Evolutionary conservation across 1,140 invertebrate genomes (phyloP), one percentile per base, ranked within the genome.

Genomic region (Acromyrmex echinatior): DNA sequence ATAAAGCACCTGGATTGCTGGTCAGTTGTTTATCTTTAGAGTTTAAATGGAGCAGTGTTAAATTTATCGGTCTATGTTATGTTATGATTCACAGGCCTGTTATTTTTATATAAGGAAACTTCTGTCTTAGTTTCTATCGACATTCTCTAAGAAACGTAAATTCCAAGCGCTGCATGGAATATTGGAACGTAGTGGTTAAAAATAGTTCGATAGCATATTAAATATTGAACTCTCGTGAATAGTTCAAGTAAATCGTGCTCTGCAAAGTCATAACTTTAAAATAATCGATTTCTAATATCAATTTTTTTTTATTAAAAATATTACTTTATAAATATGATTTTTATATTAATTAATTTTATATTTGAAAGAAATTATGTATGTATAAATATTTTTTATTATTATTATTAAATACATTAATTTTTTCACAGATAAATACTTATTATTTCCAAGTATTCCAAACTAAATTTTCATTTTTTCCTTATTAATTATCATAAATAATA

Each of bases 11-110:
- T 90, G 76, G 90, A 77, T 85, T 89, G 85, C 25, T 81, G 65
- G 31, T 90, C 89, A 82, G 91, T 92, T 92, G 90, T 93, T 93
- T 92, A 93, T 93, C 91, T 93, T 93, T 93, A 91, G 87, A 88
- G 92, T 92, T 92, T 85, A 90, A 93, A 87, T 93, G 73, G 87
- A 88, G 86, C 90, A 93, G 84, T 89, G 87, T 92, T 87, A 89
- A 87, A 82, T 90, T 88, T 92, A 91, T 88, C 78, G 78, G 77
- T 81, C 79, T 60, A 77, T 51, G 18, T 68, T 39, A 85, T 21
- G 39, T 87, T 79, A 74, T 51, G 58, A 86, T 80, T 79, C 66
- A 89, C 16, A 73, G 58, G 25, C 35, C 14, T 45, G 65, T 65
- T 79, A 68, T 66, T 71, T 87, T 82, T 87, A 53, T 78, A 76